Base-by-base conservation (phyloP, 2,888 invertebrate genomes). In the Fabriciana adippe region DNA sequence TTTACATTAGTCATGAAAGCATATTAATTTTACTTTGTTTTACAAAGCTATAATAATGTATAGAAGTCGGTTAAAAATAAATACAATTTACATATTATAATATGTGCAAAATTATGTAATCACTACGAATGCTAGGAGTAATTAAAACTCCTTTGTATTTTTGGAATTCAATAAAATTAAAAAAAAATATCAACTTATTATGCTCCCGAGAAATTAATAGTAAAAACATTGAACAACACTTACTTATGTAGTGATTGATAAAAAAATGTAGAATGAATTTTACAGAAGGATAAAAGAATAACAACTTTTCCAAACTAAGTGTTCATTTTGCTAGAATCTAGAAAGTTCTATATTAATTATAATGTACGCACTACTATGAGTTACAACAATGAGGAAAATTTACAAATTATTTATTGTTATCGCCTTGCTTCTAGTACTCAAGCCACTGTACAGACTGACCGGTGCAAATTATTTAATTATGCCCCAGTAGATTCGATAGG, bases 401-500 rank as follows among this genome's bases (percentile, higher is more conserved):
- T 53, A 68, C 50, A 41, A 47, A 31, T 50, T 48, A 57, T 41
- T 11, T 41, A 41, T 64, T 63, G 55, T 66, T 63, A 56, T 53
- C 57, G 55, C 50, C 21, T 55, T 41, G 35, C 35, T 59, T 71
- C 72, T 64, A 67, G 69, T 74, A 72, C 64, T 72, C 73, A 65
- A 72, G 73, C 66, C 70, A 69, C 71, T 60, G 70, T 64, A 69
- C 64, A 67, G 71, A 77, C 76, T 77, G 75, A 67, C 55, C 55
- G 66, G 72, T 72, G 72, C 69, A 72, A 72, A 72, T 73, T 72
- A 72, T 73, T 70, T 73, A 73, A 73, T 73, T 73, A 73, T 69
- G 61, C 65, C 68, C 62, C 68, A 67, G 66, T 71, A 65, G 68
- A 68, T 68, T 70, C 70, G 72, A 72, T 87, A 80, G 76, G 72